Conservation (phyloP, 2,888 invertebrate species). For the Himalopsyche anomala region DNA sequence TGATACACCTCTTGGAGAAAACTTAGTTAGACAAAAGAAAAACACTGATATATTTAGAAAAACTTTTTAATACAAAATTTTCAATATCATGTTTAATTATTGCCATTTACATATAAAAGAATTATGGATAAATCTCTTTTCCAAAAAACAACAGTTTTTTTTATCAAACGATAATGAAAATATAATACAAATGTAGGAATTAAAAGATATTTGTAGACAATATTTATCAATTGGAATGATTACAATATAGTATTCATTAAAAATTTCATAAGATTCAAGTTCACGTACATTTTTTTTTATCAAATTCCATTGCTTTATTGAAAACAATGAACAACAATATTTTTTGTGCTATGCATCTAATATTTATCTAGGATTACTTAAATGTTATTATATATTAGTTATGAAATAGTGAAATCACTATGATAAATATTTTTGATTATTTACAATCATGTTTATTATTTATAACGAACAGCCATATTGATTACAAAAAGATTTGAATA, state of each 20-base stretch:
- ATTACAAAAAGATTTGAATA: conserved; percentile 34
- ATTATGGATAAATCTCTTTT: not conserved
- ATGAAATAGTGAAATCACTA: conserved; percentile 18
- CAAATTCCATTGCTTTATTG: not conserved
- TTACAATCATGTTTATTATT: conserved; percentile 24
- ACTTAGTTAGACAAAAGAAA: no score
- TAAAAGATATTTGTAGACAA: not conserved
- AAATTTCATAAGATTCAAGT: conserved; percentile 14
- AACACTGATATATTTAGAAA: not conserved
- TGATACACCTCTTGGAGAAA: no score
- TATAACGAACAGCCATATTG: conserved; percentile 26
- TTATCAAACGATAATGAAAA: not conserved
- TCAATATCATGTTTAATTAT: conserved; percentile 30
- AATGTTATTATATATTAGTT: conserved; percentile 16
- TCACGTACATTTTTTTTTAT: conserved; percentile 6
- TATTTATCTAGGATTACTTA: conserved; percentile 13
- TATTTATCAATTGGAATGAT: not conserved
- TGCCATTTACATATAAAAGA: conserved; percentile 23
- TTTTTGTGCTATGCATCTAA: conserved; percentile 34
- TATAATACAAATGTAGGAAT: not conserved
- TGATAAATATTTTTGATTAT: conserved; percentile 30
- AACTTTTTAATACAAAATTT: conserved; percentile 30
- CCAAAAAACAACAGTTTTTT: not conserved
- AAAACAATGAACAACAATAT: conserved; percentile 15
- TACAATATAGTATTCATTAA: not conserved